phyloP scores from a whole-genome alignment of 2,113 vertebrate species.

The Phainopepla nitens region DNA sequence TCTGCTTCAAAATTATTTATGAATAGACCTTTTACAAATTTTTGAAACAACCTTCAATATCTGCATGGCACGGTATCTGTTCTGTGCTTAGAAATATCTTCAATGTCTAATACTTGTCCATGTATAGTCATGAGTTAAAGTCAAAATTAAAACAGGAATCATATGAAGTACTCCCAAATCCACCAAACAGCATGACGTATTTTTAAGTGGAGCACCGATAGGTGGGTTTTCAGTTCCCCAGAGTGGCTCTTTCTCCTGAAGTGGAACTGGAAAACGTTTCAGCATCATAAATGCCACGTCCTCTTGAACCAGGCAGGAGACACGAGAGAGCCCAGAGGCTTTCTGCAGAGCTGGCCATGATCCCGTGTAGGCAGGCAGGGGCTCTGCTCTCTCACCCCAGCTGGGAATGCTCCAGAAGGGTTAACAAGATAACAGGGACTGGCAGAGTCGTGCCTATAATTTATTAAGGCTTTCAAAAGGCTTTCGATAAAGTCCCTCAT shows the following conservation, averaged over 20 bases:
- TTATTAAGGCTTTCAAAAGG: conserved; percentile 61
- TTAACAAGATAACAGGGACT: conserved; percentile 26
- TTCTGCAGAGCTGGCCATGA: background rate
- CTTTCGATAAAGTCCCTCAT: conserved; percentile 52
- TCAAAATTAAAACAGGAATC: background rate
- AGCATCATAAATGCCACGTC: background rate
- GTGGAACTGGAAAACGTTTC: background rate
- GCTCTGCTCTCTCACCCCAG: background rate
- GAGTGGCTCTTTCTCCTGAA: background rate
- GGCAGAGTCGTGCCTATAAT: background rate
- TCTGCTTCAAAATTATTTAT: background rate
- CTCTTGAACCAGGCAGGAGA: background rate
- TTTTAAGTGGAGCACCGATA: background rate
- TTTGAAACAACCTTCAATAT: background rate
- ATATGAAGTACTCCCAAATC: background rate
- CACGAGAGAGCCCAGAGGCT: fast-evolving
- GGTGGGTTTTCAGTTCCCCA: background rate
- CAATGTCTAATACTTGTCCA: background rate
- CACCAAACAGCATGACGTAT: background rate
- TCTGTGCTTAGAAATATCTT: background rate
- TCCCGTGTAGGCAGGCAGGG: fast-evolving
- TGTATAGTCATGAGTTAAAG: background rate
- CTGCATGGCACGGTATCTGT: background rate
- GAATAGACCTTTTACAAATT: background rate
- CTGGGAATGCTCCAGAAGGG: background rate